A percentile compares a stretch with the other conserved stretches of the same genome.
phyloP scores from a whole-genome alignment of 2,113 vertebrate genomes.

The Leucoraja erinaceus region DNA sequence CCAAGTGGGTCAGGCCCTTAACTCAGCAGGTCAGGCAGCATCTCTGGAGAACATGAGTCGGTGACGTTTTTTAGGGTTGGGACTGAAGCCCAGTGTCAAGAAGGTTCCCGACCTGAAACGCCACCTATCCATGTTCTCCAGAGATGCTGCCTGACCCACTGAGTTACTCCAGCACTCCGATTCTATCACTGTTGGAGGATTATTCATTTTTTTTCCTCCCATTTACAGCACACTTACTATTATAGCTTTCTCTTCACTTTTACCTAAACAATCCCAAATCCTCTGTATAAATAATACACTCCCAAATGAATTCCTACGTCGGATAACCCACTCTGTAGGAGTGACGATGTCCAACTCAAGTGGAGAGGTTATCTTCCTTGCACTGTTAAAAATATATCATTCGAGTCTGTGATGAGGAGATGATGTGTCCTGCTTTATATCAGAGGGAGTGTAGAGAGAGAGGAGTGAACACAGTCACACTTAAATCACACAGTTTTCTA shows the following conservation, averaged over 20 bases:
- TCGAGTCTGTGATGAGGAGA: background rate
- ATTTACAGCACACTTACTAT: background rate
- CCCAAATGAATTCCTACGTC: background rate
- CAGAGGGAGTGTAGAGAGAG: background rate
- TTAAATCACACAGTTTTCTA: background rate
- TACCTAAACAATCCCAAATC: constrained; percentile 39
- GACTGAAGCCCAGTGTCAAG: too few species aligned
- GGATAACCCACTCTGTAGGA: constrained; percentile 22
- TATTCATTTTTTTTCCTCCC: background rate
- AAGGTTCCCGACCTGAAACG: too few species aligned
- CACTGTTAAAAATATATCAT: background rate
- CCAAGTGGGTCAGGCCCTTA: too few species aligned
- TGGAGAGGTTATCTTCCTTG: constrained; percentile 38
- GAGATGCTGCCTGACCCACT: too few species aligned
- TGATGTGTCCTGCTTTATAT: background rate
- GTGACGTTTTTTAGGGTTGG: too few species aligned
- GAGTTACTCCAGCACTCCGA: too few species aligned
- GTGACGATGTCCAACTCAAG: constrained; percentile 40
- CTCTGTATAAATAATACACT: background rate
- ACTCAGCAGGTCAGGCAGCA: too few species aligned
- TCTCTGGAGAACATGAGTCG: too few species aligned
- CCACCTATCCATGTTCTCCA: too few species aligned
- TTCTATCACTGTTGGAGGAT: too few species aligned
- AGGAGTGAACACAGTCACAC: background rate
- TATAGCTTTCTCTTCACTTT: constrained; percentile 38